Conservation (phyloP, 2,797 vertebrate species). For the Coranthus polyacanthus region DNA sequence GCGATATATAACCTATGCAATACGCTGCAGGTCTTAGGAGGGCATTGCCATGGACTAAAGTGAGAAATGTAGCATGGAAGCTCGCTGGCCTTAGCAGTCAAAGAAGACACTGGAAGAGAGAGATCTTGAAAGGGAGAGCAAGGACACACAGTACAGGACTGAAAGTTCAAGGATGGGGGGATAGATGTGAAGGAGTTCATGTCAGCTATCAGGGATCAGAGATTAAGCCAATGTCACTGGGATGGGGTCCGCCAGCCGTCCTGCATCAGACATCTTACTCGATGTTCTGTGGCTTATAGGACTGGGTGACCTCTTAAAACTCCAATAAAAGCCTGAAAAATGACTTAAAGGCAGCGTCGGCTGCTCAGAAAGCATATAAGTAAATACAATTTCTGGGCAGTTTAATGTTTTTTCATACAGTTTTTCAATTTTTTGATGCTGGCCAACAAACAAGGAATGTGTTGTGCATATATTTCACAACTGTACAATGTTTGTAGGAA, state of each 20-base stretch:
- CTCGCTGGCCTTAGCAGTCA: background rate
- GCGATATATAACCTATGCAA: too few species aligned
- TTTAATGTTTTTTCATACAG: too few species aligned
- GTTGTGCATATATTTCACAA: background rate
- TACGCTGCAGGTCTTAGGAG: too few species aligned
- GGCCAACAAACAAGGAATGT: background rate
- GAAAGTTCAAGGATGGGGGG: constrained; percentile 30
- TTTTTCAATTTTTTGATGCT: too few species aligned
- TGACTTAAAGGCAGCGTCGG: background rate
- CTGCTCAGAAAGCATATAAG: constrained; percentile 8
- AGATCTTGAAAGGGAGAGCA: background rate
- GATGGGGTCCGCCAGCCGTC: constrained; percentile 64
- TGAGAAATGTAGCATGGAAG: too few species aligned
- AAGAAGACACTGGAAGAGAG: background rate
- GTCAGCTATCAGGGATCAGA: constrained; percentile 66
- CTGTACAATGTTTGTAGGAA: constrained; percentile 12
- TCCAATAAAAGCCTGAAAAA: constrained; percentile 23
- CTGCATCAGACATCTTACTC: constrained; percentile 32
- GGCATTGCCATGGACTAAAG: too few species aligned
- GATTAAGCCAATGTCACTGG: constrained; percentile 73
- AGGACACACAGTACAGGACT: constrained; percentile 31
- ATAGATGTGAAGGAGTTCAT: constrained; percentile 27
- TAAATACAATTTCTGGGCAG: background rate
- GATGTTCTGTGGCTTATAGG: constrained; percentile 33
- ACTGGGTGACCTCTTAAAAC: constrained; percentile 25